These are phyloP conservation scores for Trachops cirrhosus DNA, from an alignment of 2,797 vertebrate genomes.

Conservation along the genomic window DNA sequence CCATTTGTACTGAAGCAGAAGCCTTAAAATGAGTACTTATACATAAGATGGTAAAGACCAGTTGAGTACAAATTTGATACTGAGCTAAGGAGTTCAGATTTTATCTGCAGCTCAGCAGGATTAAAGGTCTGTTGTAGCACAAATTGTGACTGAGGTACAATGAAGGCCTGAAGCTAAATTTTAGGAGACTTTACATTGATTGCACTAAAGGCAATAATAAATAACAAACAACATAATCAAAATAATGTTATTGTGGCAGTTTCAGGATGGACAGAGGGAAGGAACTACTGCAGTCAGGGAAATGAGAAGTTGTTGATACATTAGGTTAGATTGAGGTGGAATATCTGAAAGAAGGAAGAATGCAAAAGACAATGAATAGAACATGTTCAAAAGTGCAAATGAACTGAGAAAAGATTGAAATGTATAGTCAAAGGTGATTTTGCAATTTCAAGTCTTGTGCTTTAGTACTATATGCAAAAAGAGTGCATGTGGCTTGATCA, in stretches of 20 bases:
- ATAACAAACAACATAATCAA: background rate
- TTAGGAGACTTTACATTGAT: background rate
- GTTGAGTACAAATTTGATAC: background rate
- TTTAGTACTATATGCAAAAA: constrained; percentile 35
- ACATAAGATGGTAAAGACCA: background rate
- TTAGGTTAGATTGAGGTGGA: background rate
- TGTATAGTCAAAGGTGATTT: background rate
- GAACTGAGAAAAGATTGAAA: background rate
- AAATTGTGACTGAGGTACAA: background rate
- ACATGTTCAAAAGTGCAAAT: background rate
- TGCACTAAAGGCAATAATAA: background rate
- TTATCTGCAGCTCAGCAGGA: background rate
- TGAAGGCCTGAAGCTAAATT: background rate
- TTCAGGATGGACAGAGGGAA: background rate
- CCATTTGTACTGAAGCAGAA: background rate
- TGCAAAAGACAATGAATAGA: background rate
- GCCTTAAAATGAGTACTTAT: background rate
- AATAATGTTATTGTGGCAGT: background rate
- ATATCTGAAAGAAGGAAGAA: background rate
- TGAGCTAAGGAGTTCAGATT: background rate
- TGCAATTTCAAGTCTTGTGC: background rate
- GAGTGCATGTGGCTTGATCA: background rate
- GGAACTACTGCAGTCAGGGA: background rate
- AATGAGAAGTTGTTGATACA: background rate
- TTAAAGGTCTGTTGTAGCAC: background rate